A percentile compares a stretch with the other conserved stretches of the same genome.
phyloP scores from a whole-genome alignment of 2,113 vertebrate species.

The Mormyrus lacerda region DNA sequence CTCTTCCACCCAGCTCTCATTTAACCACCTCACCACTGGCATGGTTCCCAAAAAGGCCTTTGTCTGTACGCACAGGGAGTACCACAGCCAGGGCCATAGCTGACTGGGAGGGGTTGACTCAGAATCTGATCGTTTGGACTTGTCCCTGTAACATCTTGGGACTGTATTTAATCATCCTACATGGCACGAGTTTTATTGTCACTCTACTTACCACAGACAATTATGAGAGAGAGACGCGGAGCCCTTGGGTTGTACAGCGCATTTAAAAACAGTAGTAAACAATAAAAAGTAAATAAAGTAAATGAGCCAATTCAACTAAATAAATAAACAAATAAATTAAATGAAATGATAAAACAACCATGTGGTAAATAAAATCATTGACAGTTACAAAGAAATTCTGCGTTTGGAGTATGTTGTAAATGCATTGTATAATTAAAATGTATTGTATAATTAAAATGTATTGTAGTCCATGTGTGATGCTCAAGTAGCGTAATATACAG shows the following conservation, averaged over 20 bases:
- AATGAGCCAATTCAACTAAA: background rate
- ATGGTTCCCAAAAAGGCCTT: background rate
- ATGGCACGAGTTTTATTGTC: background rate
- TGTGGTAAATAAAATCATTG: background rate
- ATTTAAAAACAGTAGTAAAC: background rate
- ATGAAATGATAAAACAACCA: background rate
- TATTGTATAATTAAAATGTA: background rate
- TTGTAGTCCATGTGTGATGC: background rate
- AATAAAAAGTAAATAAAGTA: background rate
- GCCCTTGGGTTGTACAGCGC: background rate
- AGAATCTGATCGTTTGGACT: background rate
- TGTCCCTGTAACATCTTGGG: background rate
- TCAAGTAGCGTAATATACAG: background rate
- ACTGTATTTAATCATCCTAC: background rate
- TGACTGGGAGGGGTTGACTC: background rate
- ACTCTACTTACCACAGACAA: background rate
- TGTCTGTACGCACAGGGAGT: background rate
- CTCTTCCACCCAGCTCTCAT: background rate
- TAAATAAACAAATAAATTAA: background rate
- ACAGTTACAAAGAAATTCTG: background rate
- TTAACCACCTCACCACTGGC: background rate
- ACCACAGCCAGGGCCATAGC: background rate
- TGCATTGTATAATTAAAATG: background rate
- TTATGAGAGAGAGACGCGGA: background rate
- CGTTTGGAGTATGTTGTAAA: background rate